Evolutionary conservation across 1,140 invertebrate genomes (phyloP).

Genomic region (Homalodisca vitripennis): DNA sequence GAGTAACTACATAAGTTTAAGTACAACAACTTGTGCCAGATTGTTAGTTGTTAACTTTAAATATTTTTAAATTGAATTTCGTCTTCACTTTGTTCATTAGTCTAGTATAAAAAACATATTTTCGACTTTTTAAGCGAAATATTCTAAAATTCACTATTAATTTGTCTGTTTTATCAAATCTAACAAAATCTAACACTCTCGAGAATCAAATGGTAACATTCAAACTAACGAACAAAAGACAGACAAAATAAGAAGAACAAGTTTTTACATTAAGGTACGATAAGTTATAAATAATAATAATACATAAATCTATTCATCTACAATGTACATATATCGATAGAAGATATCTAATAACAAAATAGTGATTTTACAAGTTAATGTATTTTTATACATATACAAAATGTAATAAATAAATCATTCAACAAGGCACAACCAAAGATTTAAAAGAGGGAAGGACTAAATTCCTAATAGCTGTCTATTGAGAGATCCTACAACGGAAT

Average conservation of each 20-base stretch:
- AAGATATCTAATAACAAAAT: constrained; percentile 22
- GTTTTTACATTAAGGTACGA: constrained; percentile 26
- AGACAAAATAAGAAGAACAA: constrained; percentile 14
- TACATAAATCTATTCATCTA: constrained; percentile 29
- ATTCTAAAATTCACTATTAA: background rate
- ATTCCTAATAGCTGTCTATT: constrained; percentile 13
- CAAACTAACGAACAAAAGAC: constrained; percentile 25
- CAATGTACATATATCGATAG: constrained; percentile 27
- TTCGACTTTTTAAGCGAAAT: too few relatives aligned
- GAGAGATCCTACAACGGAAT: constrained; percentile 11
- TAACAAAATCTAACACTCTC: constrained; percentile 19
- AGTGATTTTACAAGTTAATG: constrained; percentile 28
- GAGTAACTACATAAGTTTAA: too few relatives aligned
- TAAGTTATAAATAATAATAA: constrained; percentile 29
- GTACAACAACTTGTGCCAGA: too few relatives aligned
- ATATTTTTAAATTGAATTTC: too few relatives aligned
- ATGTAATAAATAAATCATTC: constrained; percentile 27
- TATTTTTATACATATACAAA: constrained; percentile 26
- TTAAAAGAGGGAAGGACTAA: constrained; percentile 10
- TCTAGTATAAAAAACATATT: too few relatives aligned
- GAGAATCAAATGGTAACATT: constrained; percentile 21
- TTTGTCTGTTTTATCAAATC: constrained; percentile 17
- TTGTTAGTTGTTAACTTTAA: too few relatives aligned
- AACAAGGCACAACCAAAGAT: constrained; percentile 23
- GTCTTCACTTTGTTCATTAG: too few relatives aligned